phyloP scores from a whole-genome alignment of 2,888 invertebrate species.

The Ophion costatus region DNA sequence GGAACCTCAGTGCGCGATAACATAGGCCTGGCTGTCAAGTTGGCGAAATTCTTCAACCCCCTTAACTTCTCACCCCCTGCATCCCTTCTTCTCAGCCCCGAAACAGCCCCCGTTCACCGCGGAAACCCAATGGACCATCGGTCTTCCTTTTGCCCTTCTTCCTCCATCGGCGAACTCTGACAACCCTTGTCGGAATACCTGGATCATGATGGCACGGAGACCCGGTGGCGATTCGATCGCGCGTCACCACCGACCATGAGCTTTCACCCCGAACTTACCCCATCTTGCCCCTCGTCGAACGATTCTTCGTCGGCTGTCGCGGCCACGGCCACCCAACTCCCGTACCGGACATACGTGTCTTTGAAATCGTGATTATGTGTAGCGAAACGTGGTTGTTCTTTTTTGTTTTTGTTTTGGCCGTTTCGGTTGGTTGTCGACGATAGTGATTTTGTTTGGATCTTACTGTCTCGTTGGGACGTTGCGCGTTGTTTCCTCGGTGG shows the following conservation, averaged over 20 bases:
- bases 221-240: neutral
- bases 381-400: conserved; percentile 46
- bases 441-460: conserved; percentile 40
- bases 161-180: neutral
- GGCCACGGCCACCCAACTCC: too few relatives aligned
- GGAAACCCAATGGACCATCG: neutral
- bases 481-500: conserved; percentile 13
- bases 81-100: neutral
- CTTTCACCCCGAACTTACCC: neutral
- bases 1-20: too few relatives aligned
- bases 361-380: conserved; percentile 54
- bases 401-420: neutral
- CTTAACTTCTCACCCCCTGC: neutral
- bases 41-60: too few relatives aligned
- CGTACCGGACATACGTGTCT: neutral
- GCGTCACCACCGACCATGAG: neutral
- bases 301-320: neutral
- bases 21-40: too few relatives aligned
- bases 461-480: neutral
- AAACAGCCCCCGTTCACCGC: neutral
- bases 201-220: neutral
- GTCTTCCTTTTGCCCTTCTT: neutral
- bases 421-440: conserved; percentile 22
- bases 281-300: neutral
- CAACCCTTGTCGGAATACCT: neutral